Percentiles rank a stretch among this genome's conserved stretches.
Conservation (phyloP, 2,113 vertebrate species). For the Gasterosteus aculeatus region DNA sequence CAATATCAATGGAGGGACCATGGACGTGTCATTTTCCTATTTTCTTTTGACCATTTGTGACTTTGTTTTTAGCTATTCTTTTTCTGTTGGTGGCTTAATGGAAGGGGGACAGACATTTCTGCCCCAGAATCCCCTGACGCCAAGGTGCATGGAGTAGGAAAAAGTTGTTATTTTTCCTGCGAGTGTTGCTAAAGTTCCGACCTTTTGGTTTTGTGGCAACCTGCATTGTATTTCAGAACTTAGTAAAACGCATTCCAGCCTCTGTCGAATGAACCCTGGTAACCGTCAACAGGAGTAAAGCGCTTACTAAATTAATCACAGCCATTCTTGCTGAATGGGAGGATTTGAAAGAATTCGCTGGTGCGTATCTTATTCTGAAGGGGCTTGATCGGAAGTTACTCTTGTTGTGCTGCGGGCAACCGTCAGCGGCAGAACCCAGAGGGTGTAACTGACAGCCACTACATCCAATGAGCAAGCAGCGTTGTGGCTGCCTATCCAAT, state of each 20-base stretch:
- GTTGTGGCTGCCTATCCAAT: conserved; percentile 2
- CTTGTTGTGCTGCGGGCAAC: background rate
- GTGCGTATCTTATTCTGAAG: conserved; percentile 50
- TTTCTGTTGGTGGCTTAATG: background rate
- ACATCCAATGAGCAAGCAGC: conserved; percentile 38
- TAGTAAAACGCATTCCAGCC: background rate
- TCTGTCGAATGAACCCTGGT: background rate
- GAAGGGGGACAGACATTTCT: background rate
- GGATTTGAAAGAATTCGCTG: background rate
- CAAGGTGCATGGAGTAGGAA: background rate
- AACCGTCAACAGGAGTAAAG: background rate
- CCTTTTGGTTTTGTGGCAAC: background rate
- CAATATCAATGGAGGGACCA: background rate
- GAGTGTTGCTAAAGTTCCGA: background rate
- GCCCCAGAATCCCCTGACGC: background rate
- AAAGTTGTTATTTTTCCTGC: background rate
- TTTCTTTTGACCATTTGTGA: background rate
- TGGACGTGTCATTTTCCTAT: too few relatives aligned
- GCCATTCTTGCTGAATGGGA: background rate
- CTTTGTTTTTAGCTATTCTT: background rate
- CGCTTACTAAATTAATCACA: background rate
- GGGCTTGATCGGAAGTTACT: background rate
- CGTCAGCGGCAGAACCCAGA: accelerated
- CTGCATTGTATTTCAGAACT: background rate
- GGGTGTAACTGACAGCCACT: conserved; percentile 19